Evolutionary conservation across 2,888 invertebrate genomes (phyloP), one percentile per base, ranked within the genome.

Genomic region (Deilephila porcellus): DNA sequence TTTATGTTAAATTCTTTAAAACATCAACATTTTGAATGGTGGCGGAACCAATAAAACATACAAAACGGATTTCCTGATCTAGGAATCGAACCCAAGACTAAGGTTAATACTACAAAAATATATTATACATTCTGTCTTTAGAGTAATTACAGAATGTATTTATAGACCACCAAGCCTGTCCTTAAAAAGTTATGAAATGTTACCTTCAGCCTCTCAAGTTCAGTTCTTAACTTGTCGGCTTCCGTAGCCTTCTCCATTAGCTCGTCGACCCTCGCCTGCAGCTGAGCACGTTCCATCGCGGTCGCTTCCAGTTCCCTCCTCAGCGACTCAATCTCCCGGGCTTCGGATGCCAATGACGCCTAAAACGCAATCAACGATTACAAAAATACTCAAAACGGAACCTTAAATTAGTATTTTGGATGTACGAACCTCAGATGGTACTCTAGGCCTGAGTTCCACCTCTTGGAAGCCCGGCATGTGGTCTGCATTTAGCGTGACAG

Each of bases 161-260:
- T 25, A 25, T 25, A 25, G 25, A 25, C 25, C 25, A 25, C 25
- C 1, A 25, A 25, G 25, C 25, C 37, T 11, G 8, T 37, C 37
- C 7, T 7, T 37, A 37, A 37, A 14, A 37, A 45, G 11, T 11
- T 45, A 11, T 45, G 32, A 45, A 45, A 45, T 45, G 20, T 20
- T 67, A 97, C 97, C 96, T 97, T 97, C 81, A 97, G 90, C 80
- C 96, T 95, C 60, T 96, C 95, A 80, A 97, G 95, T 90, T 97
- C 97, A 74, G 95, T 95, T 81, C 96, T 95, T 74, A 97, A 92
- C 79, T 95, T 93, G 77, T 96, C 96, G 75, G 97, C 95, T 86
- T 97, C 97, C 72, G 95, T 95, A 76, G 96, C 96, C 82, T 96
- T 95, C 82, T 96, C 96, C 83, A 96, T 89, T 82, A 97, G 87